Evolutionary conservation across 2,113 vertebrate genomes (phyloP).

Genomic region (cat (Felis catus)): F.catus_Fca126_mat1.0 CM031421.1:49225501-49226000

Average conservation of each 20-base stretch:
- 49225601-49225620: constrained; percentile 24
- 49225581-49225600: constrained; percentile 14
- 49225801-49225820: background rate
- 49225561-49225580: constrained; percentile 42
- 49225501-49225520: background rate
- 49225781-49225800: background rate
- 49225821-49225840: background rate
- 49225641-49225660: constrained; percentile 56
- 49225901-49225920: background rate
- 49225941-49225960: background rate
- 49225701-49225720: background rate
- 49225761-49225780: background rate
- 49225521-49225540: constrained; percentile 51
- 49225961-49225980: background rate
- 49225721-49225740: background rate
- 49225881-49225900: background rate
- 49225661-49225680: constrained; percentile 25
- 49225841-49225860: background rate
- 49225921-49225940: background rate
- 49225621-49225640: constrained; percentile 56
- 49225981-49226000: background rate
- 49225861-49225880: background rate
- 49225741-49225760: background rate
- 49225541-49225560: constrained; percentile 29
- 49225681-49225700: background rate